Percentiles rank a stretch among this genome's conserved stretches.
Evolutionary conservation across 2,113 vertebrate species (phyloP).

Genomic region (Sinocyclocheilus grahami): DNA sequence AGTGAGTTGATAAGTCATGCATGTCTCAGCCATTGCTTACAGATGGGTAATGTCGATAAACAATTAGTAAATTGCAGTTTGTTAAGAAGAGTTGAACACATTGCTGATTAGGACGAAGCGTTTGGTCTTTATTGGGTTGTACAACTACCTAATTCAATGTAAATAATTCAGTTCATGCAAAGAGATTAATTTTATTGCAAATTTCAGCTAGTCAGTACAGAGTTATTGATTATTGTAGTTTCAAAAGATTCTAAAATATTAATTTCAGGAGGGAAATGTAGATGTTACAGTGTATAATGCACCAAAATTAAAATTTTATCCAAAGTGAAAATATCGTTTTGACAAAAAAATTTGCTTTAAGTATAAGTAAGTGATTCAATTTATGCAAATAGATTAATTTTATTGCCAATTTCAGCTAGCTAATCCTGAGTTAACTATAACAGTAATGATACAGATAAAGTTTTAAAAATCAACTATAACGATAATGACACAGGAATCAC

Average conservation of each 20-base stretch:
- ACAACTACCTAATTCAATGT: not conserved
- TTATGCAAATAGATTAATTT: too few relatives aligned
- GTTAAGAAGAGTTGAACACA: not conserved
- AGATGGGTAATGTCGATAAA: constrained; percentile 10
- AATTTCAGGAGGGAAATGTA: not conserved
- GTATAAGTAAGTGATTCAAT: too few relatives aligned
- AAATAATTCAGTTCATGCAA: not conserved
- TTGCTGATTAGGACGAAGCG: not conserved
- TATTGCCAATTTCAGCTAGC: too few relatives aligned
- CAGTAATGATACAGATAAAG: too few relatives aligned
- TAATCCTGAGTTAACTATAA: too few relatives aligned
- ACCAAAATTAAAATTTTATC: too few relatives aligned
- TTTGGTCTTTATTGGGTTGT: not conserved
- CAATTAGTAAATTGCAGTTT: constrained; percentile 7
- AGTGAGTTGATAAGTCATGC: constrained; percentile 13
- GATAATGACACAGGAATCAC: too few relatives aligned
- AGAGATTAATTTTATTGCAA: not conserved
- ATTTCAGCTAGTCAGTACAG: not conserved
- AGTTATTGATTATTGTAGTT: not conserved
- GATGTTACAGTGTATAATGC: too few relatives aligned
- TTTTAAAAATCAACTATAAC: too few relatives aligned
- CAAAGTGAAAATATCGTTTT: too few relatives aligned
- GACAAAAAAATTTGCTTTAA: too few relatives aligned
- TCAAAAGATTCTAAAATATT: not conserved
- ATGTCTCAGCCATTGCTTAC: constrained; percentile 14